Base-by-base conservation (phyloP, 1,140 invertebrate genomes). In the Achroia grisella region DNA sequence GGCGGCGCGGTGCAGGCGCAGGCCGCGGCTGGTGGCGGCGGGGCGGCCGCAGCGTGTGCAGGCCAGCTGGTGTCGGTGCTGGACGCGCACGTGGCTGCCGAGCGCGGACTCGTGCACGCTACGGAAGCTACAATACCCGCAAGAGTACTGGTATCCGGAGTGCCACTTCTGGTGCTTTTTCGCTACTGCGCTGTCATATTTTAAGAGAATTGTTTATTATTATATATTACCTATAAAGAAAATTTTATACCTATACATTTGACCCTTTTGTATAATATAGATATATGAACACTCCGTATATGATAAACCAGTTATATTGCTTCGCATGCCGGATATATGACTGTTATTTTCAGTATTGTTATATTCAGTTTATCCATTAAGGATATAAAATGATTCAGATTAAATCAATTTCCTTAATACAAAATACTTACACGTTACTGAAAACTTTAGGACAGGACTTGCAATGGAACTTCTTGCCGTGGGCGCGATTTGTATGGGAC, bases 381-480 rank as follows among this genome's bases (percentile, higher is more conserved):
- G n/a, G n/a, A n/a, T n/a, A n/a, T n/a, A n/a, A n/a, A n/a, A n/a
- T n/a, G n/a, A n/a, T n/a, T n/a, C n/a, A n/a, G n/a, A n/a, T n/a
- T n/a, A n/a, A n/a, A n/a, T n/a, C n/a, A n/a, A n/a, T n/a, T n/a
- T n/a, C 17, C 17, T 3, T 6, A 23, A 33, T 33, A 35, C 12
- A 13, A 36, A 10, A 12, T 5, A 46, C 51, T 54, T 46, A 59
- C 56, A 55, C 44, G 15, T 55, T 55, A 40, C 28, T 60, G 14
- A 55, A 55, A 1, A 48, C 36, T 30, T 60, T 60, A n/a, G 48
- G 43, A 12, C 56, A 60, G 0, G 28, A 10, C 12, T 55, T 60
- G 46, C 56, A 60, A 31, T 44, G 36, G 29, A 52, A 60, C 30
- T 52, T 60, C 46, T 60, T 60, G 14, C 31, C 37, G 36, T 60